Base-by-base conservation (phyloP, 1,140 invertebrate species). In the Macrobrachium nipponense region DNA sequence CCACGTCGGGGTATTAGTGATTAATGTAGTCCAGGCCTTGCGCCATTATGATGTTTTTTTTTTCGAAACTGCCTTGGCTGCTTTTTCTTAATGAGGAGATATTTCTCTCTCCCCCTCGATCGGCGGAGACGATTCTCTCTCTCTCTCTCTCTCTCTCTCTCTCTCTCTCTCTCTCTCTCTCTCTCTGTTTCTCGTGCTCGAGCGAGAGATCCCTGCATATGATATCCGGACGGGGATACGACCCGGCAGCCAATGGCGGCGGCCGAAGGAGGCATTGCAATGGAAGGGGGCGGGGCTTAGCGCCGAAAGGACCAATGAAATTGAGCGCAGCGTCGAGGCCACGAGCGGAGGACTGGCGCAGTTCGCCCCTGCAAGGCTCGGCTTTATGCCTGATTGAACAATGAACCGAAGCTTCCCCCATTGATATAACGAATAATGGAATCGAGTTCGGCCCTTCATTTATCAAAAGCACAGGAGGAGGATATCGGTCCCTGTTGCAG, bases 31-130 rank as follows among this genome's bases (percentile, higher is more conserved):
- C 61, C 20, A 20, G 60, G 59, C 62, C 36, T 58, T 73, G 73
- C 51, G 51, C 51, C 51, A 51, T 76, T n/a, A 76, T n/a, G n/a
- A n/a, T 76, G 59, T 76, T 80, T 43, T 76, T 80, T 43, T 66
- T 60, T 36, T 80, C 44, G 78, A 43, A 36, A 44, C 17, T 23
- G 36, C 15, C 36, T 60, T 17, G 43, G 60, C 64, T 62, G 18
- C 64, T 62, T 80, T 80, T 80, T n/a, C 78, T 44, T 80, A 80
- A 80, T 66, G 78, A 80, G 78, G 62, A 27, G 62, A 80, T 70
- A 36, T 36, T 36, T 70, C 20, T 17, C 36, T 70, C 51, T 51
- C 51, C 51, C 51, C 51, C 51, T 70, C 20, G 68, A 70, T 70
- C 36, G 68, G 68, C 18, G 27, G 27, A 36, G 23, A 23, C 10